Percentiles rank a stretch among this genome's conserved stretches.
Evolutionary conservation across 2,797 vertebrate species (phyloP).

Genomic region (Cuniculus paca): DNA sequence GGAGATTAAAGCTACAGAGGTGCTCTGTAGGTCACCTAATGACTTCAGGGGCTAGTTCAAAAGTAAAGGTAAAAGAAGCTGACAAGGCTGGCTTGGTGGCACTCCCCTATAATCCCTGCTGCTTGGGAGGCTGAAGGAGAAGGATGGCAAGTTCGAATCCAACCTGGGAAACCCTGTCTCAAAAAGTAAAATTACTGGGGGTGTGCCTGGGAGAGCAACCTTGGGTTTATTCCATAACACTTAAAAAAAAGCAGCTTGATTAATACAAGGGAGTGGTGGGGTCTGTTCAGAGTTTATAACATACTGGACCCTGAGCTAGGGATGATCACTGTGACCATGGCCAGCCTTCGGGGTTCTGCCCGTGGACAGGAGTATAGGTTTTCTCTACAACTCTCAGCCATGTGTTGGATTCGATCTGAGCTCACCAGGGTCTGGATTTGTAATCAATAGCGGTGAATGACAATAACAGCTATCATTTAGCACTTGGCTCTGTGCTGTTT

Average conservation of each 20-base stretch:
- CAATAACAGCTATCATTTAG: background rate
- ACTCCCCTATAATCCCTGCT: background rate
- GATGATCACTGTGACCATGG: background rate
- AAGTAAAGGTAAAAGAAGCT: background rate
- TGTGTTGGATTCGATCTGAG: background rate
- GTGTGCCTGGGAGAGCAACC: no score
- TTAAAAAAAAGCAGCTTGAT: background rate
- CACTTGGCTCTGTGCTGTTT: background rate
- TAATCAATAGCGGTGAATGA: background rate
- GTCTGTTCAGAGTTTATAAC: background rate
- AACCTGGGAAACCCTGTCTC: background rate
- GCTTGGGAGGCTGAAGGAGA: background rate
- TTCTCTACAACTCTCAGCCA: background rate
- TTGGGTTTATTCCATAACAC: background rate
- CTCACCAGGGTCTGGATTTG: background rate
- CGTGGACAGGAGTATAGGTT: background rate
- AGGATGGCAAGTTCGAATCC: background rate
- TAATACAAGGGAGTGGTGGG: background rate
- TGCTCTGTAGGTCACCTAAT: background rate
- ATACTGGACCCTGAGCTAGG: background rate
- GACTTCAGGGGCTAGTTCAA: background rate
- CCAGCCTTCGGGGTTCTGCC: background rate
- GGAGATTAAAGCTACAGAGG: background rate
- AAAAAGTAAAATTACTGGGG: background rate
- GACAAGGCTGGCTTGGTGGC: background rate